Base-by-base conservation (phyloP, 2,797 vertebrate genomes). In the Dallia pectoralis region DNA sequence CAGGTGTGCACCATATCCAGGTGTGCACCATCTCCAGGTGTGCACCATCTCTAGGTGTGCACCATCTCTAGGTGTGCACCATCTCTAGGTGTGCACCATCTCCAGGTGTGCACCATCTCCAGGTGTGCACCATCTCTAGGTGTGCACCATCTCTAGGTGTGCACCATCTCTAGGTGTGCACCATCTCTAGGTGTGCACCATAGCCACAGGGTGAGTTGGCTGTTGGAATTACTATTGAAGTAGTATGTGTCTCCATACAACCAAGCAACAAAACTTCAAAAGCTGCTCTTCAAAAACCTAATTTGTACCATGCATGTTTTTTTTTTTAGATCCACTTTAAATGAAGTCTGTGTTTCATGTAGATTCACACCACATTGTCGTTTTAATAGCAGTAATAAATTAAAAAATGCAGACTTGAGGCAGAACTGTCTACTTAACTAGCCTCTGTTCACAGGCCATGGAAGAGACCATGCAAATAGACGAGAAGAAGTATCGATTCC, bases 401-500 rank as follows among this genome's bases (percentile, higher is more conserved):
- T 8, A 14, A 30, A 63, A 63, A 63, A 63, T 63, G 29, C 29
- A 18, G 62, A 63, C 62, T 63, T 63, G 29, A 16, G 16, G 62
- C 29, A 18, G 61, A 63, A 63, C n/a, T 6, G 29, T 29, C 61
- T 16, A 15, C 32, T 33, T 30, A 63, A 63, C 16, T 19, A 56
- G 1, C 59, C 22, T 33, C 69, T 59, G 40, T 69, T 70, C 76
- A 73, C 82, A 99, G 97, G 96, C 96, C 48, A 99, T 99, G 96
- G 96, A 97, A 81, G 91, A 95, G 76, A 97, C 94, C 40, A 98
- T 98, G 93, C 79, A 91, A 73, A 67, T 79, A 79, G 94, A 95
- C 76, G 85, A 92, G 64, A 90, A 93, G 76, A 98, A 93, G 89
- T 96, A 94, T 87, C 94, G 95, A 74, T 99, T 99, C 90, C 95